A percentile compares a stretch with the other conserved stretches of the same genome.
These are phyloP conservation scores for Pimephales promelas DNA, from an alignment of 2,113 vertebrate species.

Conservation along the genomic window DNA sequence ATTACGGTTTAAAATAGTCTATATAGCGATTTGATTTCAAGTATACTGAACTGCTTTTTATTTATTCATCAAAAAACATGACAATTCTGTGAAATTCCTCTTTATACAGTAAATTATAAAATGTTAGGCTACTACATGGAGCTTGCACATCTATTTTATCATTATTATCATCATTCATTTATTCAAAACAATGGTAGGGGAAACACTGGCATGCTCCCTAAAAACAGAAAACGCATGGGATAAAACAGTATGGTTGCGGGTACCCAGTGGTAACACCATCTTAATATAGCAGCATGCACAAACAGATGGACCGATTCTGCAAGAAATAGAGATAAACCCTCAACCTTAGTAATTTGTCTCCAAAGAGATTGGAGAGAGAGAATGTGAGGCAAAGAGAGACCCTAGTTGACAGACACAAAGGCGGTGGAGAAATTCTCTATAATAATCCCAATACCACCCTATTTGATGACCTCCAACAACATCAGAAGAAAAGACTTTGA, in stretches of 20 bases:
- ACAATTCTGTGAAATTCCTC: too few relatives aligned
- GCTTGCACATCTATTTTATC: too few relatives aligned
- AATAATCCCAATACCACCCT: constrained; percentile 27
- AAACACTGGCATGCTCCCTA: not conserved
- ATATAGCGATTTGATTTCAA: too few relatives aligned
- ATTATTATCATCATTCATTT: too few relatives aligned
- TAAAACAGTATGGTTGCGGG: not conserved
- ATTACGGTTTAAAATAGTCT: too few relatives aligned
- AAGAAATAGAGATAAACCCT: constrained; percentile 31
- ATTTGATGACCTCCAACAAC: constrained; percentile 36
- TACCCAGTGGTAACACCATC: not conserved
- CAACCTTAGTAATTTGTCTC: constrained; percentile 41
- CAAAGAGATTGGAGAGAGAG: constrained; percentile 33
- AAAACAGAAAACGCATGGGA: constrained; percentile 6
- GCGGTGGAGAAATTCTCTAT: constrained; percentile 11
- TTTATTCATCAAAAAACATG: too few relatives aligned
- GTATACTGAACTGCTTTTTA: too few relatives aligned
- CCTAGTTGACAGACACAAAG: constrained; percentile 44
- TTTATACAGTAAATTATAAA: too few relatives aligned
- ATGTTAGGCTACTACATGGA: too few relatives aligned
- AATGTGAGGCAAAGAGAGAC: constrained; percentile 18
- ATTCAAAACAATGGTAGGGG: too few relatives aligned
- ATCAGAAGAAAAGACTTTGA: constrained; percentile 29
- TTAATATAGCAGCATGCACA: constrained; percentile 7
- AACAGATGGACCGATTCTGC: not conserved